Base-by-base conservation (phyloP, 2,888 invertebrate genomes). In the Ochropleura leucogaster region DNA sequence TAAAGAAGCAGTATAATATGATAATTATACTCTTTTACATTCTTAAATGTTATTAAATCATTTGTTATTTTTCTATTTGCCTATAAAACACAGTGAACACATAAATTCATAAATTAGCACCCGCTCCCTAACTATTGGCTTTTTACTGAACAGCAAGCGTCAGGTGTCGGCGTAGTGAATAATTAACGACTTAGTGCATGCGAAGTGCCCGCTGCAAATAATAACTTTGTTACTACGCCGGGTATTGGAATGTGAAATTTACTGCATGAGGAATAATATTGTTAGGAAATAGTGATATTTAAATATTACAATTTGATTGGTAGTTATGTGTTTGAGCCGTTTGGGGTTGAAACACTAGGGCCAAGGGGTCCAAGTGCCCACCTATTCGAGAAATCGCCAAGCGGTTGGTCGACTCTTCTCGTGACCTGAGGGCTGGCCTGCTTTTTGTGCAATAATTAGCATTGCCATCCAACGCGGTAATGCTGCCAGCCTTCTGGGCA, bases 111-210 rank as follows among this genome's bases (percentile, higher is more conserved):
- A 77, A 84, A 82, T 82, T 77, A 70, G 40, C 55, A 46, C 49
- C 46, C n/a, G 60, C 80, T 83, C 40, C 67, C 63, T 47, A 80
- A 72, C 84, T 67, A 84, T 84, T 82, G 66, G 78, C 78, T 87
- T 83, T 87, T 87, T 87, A 84, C 73, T 77, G 70, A 68, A 64
- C 71, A 65, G 80, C 84, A 74, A 75, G 79, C 79, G 76, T 78
- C 85, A 89, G 89, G 90, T 88, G 90, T 83, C 82, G 73, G 82
- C 55, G 81, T 72, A 74, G 67, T 90, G 89, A 90, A 89, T 89
- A 89, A 86, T 89, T 89, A 86, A 90, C 73, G 84, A 87, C 79
- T 79, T 77, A 76, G 76, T 85, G 87, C 84, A 79, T 77, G 71
- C 74, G 64, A 77, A 75, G 75, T 82, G 74, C 74, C 71, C 67